Evolutionary conservation across 2,888 invertebrate species (phyloP).

Genomic region (Noctua janthina): DNA sequence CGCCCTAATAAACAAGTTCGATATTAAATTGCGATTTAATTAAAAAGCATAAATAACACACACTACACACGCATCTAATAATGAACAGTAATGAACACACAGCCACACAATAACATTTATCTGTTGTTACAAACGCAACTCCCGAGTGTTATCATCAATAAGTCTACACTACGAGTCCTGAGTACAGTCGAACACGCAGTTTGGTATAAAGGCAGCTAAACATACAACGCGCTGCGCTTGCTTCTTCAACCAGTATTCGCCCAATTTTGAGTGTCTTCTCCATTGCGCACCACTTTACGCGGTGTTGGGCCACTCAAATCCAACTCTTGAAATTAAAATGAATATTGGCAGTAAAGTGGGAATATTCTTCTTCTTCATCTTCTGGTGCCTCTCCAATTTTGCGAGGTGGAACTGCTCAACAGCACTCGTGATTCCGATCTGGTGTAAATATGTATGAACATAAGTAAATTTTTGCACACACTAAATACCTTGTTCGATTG

Average conservation of each 20-base stretch:
- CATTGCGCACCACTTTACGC: background rate
- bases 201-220: background rate
- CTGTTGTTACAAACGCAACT: conserved; percentile 7
- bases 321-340: background rate
- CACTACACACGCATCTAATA: background rate
- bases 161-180: conserved; percentile 13
- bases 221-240: background rate
- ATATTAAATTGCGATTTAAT: conserved; percentile 6
- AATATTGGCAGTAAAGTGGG: background rate
- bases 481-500: background rate
- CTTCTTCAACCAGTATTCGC: background rate
- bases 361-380: background rate
- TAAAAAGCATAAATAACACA: conserved; percentile 28
- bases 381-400: background rate
- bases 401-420: background rate
- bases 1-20: background rate
- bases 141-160: conserved; percentile 33
- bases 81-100: conserved; percentile 16
- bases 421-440: background rate
- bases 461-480: background rate
- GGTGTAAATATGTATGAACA: background rate
- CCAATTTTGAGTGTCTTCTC: background rate
- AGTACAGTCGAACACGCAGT: background rate
- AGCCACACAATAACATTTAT: conserved; percentile 14
- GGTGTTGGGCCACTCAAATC: background rate